Conservation (phyloP, 2,888 invertebrate genomes). For the Dendrolimus houi region DNA sequence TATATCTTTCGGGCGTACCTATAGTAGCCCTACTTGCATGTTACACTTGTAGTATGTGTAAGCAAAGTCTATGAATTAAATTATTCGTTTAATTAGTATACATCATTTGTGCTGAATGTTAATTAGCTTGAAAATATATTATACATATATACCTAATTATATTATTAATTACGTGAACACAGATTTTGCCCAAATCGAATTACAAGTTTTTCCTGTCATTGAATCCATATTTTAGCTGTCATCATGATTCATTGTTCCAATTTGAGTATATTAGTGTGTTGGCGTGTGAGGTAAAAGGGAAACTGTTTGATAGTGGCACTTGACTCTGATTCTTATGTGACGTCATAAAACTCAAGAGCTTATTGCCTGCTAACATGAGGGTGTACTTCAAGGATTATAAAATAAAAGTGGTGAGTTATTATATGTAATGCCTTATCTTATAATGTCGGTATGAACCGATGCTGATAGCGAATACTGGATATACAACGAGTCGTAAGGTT, state of each 20-base stretch:
- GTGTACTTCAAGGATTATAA: constrained; percentile 68
- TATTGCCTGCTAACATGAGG: constrained; percentile 42
- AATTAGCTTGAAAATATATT: too few relatives aligned
- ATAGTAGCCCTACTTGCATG: too few relatives aligned
- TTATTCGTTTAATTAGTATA: too few relatives aligned
- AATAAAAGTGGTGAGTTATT: constrained; percentile 52
- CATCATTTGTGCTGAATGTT: too few relatives aligned
- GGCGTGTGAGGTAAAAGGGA: constrained; percentile 2
- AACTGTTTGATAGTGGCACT: constrained; percentile 9
- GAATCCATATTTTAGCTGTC: neutral
- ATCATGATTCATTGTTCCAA: neutral
- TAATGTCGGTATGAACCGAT: too few relatives aligned
- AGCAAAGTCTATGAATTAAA: too few relatives aligned
- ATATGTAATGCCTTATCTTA: neutral
- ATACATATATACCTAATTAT: too few relatives aligned
- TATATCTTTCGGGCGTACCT: too few relatives aligned
- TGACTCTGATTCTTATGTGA: constrained; percentile 57
- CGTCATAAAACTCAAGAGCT: constrained; percentile 58
- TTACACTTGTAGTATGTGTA: too few relatives aligned
- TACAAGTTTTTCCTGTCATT: neutral
- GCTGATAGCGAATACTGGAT: too few relatives aligned
- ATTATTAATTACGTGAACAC: too few relatives aligned
- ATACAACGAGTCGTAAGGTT: too few relatives aligned
- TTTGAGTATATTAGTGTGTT: neutral
- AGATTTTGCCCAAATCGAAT: neutral